Evolutionary conservation across 2,888 invertebrate genomes (phyloP).

Genomic region (Caenorhabditis angaria): DNA sequence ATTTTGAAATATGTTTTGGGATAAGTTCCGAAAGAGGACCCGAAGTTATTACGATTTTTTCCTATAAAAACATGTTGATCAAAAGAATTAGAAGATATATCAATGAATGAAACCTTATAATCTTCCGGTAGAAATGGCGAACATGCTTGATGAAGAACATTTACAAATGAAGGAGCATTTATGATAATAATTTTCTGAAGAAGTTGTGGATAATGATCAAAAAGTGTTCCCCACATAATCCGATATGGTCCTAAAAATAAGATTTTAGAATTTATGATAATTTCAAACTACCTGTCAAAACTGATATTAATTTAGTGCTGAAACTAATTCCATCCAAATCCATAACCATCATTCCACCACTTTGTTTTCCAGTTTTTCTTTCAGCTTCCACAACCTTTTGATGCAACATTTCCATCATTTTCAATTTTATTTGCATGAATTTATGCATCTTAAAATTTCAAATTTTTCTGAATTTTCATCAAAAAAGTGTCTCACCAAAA

Average conservation of each 20-base stretch:
- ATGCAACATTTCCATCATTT: conserved; percentile 67
- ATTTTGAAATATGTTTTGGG: conserved; percentile 26
- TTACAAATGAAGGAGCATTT: conserved; percentile 69
- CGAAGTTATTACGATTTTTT: conserved; percentile 51
- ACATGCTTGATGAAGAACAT: conserved; percentile 66
- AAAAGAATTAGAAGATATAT: neutral
- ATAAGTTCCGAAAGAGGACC: conserved; percentile 20
- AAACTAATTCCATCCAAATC: conserved; percentile 66
- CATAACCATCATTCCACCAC: conserved; percentile 64
- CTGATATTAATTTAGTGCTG: conserved; percentile 61
- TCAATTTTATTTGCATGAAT: conserved; percentile 68
- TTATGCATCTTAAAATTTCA: conserved; percentile 47
- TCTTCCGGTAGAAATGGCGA: conserved; percentile 67
- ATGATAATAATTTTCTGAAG: conserved; percentile 65
- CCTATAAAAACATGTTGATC: conserved; percentile 17
- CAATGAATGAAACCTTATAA: conserved; percentile 49
- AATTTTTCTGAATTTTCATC: neutral
- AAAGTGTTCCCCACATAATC: conserved; percentile 70
- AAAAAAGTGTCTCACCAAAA: conserved; percentile 18
- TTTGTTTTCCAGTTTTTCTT: conserved; percentile 49
- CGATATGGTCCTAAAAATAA: conserved; percentile 63
- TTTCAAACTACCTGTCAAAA: conserved; percentile 59
- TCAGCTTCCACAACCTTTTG: conserved; percentile 54
- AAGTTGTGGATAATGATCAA: conserved; percentile 70
- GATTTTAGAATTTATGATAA: neutral